Base-by-base conservation (phyloP, 2,797 vertebrate genomes). In the Fringilla coelebs region DNA sequence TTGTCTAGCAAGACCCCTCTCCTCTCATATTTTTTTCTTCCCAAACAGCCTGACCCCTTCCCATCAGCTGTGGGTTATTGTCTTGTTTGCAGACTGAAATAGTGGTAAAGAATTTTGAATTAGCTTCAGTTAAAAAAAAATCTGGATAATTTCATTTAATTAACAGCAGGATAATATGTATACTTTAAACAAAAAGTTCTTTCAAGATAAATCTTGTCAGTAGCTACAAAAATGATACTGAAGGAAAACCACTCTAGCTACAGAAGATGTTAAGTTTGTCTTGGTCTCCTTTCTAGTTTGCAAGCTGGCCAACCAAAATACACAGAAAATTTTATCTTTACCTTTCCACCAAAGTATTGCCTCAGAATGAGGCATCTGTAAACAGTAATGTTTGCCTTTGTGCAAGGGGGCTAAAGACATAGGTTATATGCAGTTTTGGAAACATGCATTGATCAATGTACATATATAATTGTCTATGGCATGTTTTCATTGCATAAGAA, bases 221-320 rank as follows among this genome's bases (percentile, higher is more conserved):
- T 73, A 88, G 65, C 52, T 90, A 40, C 58, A 58, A 43, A 81
- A 92, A 86, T 36, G 15, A 72, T 89, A 51, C 46, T 89, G 32
- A 93, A 90, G 34, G 43, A 95, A 84, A 63, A 31, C 6, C 7
- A 25, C 6, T 83, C n/a, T 82, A 97, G 94, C 94, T 90, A 74
- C 71, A 91, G 93, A 97, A 98, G 96, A 97, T 98, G 97, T 97
- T 98, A 98, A 97, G 96, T 96, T 94, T 91, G 49, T 95, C 85
- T 94, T 95, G 82, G 63, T 92, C 89, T 97, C 54, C 54, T 96
- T 94, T 77, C 21, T 91, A 67, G 2, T 94, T 95, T 87, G 54
- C 52, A 83, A 74, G 26, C 6, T 88, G 34, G 32, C 57, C 96
- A 80, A 93, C 83, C 80, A 94, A 88, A 97, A 88, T 76, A 28